Percentiles rank a stretch among this genome's conserved stretches.
phyloP scores from a whole-genome alignment of 2,113 vertebrate species.

The Syngnathus floridae region DNA sequence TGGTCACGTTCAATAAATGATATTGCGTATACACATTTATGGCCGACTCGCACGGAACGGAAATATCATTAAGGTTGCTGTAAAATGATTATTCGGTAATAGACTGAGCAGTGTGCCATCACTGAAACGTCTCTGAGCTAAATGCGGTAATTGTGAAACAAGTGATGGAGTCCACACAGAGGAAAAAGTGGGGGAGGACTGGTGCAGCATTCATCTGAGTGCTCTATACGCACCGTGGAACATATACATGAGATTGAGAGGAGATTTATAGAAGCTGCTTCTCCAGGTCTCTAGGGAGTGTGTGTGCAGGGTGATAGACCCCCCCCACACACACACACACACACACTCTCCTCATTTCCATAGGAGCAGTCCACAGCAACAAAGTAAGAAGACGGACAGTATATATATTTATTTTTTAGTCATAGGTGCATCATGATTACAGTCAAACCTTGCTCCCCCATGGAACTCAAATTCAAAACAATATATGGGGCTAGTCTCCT shows the following conservation, averaged over 20 bases:
- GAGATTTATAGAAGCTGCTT: conserved; percentile 55
- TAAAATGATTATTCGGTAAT: conserved; percentile 9
- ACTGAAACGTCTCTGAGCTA: conserved; percentile 13
- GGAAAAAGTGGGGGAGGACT: conserved; percentile 4
- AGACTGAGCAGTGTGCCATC: background rate
- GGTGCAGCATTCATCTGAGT: conserved; percentile 18
- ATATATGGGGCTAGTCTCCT: background rate
- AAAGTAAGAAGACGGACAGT: conserved; percentile 34
- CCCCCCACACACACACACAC: conserved; percentile 26
- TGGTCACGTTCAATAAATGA: conserved; percentile 42
- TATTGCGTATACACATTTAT: conserved; percentile 24
- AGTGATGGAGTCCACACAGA: conserved; percentile 18
- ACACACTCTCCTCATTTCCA: conserved; percentile 52
- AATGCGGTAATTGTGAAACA: conserved; percentile 16
- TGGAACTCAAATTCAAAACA: background rate
- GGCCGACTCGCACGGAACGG: background rate
- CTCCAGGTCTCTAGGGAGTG: conserved; percentile 50
- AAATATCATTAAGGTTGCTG: conserved; percentile 12
- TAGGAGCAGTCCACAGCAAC: conserved; percentile 53
- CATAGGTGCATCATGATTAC: background rate
- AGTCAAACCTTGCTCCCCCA: background rate
- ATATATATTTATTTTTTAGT: too few relatives aligned
- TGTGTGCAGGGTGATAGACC: conserved; percentile 56
- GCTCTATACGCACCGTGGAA: conserved; percentile 29
- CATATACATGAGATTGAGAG: conserved; percentile 37